These are phyloP conservation scores for Allolobophora icterica DNA, from an alignment of 2,888 invertebrate genomes.

Conservation along the genomic window DNA sequence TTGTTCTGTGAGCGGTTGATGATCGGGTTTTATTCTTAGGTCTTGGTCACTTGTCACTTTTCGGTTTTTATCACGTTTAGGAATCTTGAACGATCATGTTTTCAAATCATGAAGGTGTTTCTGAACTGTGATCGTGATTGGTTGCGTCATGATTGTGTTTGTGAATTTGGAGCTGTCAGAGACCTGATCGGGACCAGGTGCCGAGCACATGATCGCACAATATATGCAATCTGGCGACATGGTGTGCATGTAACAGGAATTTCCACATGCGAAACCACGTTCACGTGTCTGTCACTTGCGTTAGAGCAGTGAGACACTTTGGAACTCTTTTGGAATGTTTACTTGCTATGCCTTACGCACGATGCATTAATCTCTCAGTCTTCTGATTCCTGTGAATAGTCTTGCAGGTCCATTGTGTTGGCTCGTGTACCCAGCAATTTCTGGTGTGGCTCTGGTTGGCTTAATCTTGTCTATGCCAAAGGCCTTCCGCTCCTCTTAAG, in stretches of 20 bases:
- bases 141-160: too few species aligned
- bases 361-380: background rate
- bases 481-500: background rate
- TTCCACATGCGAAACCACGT: background rate
- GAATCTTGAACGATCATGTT: background rate
- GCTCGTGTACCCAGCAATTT: background rate
- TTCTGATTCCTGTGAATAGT: background rate
- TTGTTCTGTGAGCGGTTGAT: background rate
- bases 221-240: too few species aligned
- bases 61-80: background rate
- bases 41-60: background rate
- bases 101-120: background rate
- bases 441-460: background rate
- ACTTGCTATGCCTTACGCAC: background rate
- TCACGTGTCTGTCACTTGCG: background rate
- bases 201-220: background rate
- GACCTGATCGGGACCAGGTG: background rate
- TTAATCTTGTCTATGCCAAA: background rate
- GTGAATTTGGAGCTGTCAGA: too few species aligned
- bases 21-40: background rate
- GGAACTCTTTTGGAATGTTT: background rate
- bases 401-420: background rate
- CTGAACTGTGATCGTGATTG: background rate
- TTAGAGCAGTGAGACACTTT: background rate
- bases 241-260: background rate